A percentile compares a stretch with the other conserved stretches of the same genome.
phyloP scores from a whole-genome alignment of 2,797 vertebrate genomes.

The Orientallactaga sibirica region DNA sequence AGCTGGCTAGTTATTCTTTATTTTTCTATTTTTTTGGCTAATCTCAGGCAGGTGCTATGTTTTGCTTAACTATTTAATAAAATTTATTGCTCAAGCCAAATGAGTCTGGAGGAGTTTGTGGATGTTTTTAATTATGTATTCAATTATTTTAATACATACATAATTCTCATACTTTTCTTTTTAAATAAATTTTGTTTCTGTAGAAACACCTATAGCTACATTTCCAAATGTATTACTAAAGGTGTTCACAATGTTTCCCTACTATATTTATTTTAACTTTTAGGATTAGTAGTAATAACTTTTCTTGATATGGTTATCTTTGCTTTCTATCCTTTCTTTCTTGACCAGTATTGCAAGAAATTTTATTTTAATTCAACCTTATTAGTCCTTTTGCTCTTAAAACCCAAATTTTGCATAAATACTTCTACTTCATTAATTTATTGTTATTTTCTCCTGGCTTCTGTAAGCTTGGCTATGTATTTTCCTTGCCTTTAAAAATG shows the following conservation, averaged over 20 bases:
- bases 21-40: background rate
- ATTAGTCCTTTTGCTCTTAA: background rate
- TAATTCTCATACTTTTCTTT: background rate
- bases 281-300: background rate
- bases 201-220: background rate
- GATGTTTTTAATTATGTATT: background rate
- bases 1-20: background rate
- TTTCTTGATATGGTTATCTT: background rate
- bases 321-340: background rate
- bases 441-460: background rate
- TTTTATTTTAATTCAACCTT: background rate
- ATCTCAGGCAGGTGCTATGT: background rate
- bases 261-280: background rate
- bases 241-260: background rate
- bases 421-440: background rate
- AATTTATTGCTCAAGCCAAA: background rate
- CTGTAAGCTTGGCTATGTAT: background rate
- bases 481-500: no score
- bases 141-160: background rate
- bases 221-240: conserved; percentile 20
- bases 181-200: background rate
- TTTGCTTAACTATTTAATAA: background rate
- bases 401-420: background rate
- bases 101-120: background rate
- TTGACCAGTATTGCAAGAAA: background rate